phyloP scores from a whole-genome alignment of 2,888 invertebrate genomes.

The Lepidochitona cinerea region DNA sequence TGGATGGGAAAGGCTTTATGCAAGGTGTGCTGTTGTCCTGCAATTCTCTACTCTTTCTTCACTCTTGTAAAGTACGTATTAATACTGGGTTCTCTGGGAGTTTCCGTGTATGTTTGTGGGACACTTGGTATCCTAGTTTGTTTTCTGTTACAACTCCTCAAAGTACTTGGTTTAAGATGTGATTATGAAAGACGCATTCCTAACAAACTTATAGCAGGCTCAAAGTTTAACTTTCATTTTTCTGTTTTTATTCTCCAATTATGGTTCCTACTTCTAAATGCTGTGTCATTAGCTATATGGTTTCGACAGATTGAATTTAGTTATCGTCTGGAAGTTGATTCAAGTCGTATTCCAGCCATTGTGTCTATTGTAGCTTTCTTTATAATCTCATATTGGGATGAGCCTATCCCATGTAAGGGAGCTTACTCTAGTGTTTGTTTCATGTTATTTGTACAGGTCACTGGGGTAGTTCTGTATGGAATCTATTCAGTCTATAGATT shows the following conservation, averaged over 20 bases:
- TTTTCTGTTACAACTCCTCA: background rate
- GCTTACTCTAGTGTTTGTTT: slow-evolving; percentile 8
- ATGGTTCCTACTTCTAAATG: background rate
- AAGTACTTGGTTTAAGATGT: background rate
- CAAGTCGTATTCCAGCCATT: background rate
- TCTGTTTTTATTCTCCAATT: background rate
- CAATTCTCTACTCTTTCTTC: background rate
- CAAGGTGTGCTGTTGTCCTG: background rate
- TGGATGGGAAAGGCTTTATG: background rate
- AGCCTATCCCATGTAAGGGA: background rate
- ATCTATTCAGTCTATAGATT: slow-evolving; percentile 38
- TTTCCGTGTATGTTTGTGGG: background rate
- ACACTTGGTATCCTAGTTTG: background rate
- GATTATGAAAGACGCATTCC: background rate
- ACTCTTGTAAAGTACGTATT: background rate
- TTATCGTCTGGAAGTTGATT: background rate
- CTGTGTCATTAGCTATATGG: background rate
- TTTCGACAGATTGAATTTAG: background rate
- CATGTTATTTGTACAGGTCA: slow-evolving; percentile 22
- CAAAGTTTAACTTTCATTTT: background rate
- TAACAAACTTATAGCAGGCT: background rate
- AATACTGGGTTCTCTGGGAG: background rate
- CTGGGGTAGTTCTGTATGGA: slow-evolving; percentile 33
- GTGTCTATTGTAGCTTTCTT: background rate
- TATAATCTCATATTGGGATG: background rate